Evolutionary conservation across 2,888 invertebrate species (phyloP).

Genomic region (Euphydryas editha): DNA sequence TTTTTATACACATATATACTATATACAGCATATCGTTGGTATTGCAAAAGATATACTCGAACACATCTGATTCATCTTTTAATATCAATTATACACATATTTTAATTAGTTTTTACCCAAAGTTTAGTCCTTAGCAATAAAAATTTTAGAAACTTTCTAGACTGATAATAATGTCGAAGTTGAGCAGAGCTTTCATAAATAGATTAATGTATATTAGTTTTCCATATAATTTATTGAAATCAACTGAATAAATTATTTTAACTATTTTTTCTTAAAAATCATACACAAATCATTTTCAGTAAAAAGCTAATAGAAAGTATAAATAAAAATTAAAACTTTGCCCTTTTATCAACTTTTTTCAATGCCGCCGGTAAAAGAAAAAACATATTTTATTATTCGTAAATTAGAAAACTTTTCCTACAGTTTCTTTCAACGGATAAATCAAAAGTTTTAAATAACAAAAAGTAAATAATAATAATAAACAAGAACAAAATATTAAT

Average conservation of each 20-base stretch:
- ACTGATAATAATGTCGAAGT: too few species aligned
- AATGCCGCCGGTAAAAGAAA: conserved; percentile 65
- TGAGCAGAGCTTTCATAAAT: too few species aligned
- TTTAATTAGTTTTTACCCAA: too few species aligned
- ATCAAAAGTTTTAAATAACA: conserved; percentile 49
- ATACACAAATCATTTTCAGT: conserved; percentile 6
- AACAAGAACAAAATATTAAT: conserved; percentile 15
- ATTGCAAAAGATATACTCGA: too few species aligned
- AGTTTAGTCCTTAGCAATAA: too few species aligned
- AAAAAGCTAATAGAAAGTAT: conserved; percentile 17
- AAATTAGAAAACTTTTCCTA: conserved; percentile 76
- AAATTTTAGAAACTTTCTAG: too few species aligned
- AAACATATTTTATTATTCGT: conserved; percentile 75
- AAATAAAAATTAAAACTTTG: conserved; percentile 73
- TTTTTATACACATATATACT: too few species aligned
- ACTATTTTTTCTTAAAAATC: neutral
- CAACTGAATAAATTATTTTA: neutral
- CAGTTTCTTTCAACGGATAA: conserved; percentile 60
- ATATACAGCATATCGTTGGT: too few species aligned
- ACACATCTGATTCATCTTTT: too few species aligned
- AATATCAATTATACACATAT: too few species aligned
- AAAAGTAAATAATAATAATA: too few species aligned
- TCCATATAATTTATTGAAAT: neutral
- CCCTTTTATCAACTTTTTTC: conserved; percentile 70
- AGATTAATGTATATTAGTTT: too few species aligned